phyloP scores from a whole-genome alignment of 2,113 vertebrate genomes.

The Microtus montanus region DNA sequence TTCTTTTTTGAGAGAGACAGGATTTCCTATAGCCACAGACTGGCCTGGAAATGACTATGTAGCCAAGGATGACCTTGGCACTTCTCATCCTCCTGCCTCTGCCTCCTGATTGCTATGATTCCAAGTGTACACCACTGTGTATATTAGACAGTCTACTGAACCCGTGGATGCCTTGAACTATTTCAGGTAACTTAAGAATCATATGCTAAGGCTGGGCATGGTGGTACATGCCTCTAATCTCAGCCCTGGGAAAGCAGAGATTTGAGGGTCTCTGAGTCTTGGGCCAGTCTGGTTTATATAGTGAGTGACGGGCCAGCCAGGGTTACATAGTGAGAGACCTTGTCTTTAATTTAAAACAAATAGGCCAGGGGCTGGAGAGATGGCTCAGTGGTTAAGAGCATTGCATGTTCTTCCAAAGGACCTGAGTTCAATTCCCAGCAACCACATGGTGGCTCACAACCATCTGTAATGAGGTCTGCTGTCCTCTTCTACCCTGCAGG shows the following conservation, averaged over 20 bases:
- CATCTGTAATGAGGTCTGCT: too few species aligned
- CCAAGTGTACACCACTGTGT: not conserved
- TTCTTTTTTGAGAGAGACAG: not conserved
- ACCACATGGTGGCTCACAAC: too few species aligned
- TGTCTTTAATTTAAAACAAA: not conserved
- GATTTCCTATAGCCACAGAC: not conserved
- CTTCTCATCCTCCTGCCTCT: not conserved
- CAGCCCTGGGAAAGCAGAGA: not conserved
- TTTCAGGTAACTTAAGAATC: constrained; percentile 11
- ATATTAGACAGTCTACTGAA: not conserved
- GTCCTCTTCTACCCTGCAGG: too few species aligned
- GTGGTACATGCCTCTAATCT: not conserved
- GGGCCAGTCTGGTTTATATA: not conserved
- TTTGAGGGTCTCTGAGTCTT: not conserved
- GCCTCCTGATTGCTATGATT: not conserved
- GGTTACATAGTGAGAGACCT: not conserved
- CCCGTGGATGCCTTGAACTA: constrained; percentile 29
- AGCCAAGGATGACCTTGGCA: not conserved
- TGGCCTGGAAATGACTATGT: not conserved
- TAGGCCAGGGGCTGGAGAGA: too few species aligned
- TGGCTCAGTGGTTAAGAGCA: too few species aligned
- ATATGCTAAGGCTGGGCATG: not conserved
- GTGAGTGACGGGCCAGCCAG: not conserved
- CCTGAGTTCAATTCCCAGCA: too few species aligned
- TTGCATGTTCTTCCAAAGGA: too few species aligned